Evolutionary conservation across 2,888 invertebrate genomes (phyloP), one percentile per base, ranked within the genome.

Genomic region (Aricia artaxerxes): DNA sequence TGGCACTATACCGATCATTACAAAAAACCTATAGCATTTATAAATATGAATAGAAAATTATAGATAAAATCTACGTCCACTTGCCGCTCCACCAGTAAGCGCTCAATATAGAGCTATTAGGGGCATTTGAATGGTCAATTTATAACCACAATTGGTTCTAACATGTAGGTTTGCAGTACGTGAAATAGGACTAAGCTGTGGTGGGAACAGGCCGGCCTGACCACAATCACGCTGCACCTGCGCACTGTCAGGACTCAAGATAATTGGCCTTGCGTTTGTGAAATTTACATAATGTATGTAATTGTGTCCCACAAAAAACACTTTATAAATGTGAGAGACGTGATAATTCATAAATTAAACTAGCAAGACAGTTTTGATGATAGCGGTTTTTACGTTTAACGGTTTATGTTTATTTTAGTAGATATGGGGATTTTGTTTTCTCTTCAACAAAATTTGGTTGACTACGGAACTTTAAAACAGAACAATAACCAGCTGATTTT

Each of bases 141-240:
- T 81, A 76, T 79, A 78, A 80, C 82, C 82, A 79, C 80, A 82
- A 82, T 79, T n/a, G 79, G 72, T 75, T 61, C 82, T 82, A 83
- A 84, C 83, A 81, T 82, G 82, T 82, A 82, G 80, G 76, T 76
- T 76, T 76, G 83, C 81, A 81, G 81, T 80, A 84, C 84, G 83
- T 85, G 85, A 87, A 88, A 88, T 88, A 84, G 85, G 84, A 83
- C 83, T 88, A 87, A 87, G 85, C 86, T 85, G 84, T 81, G 84
- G 86, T 82, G 84, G 84, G 84, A 83, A 84, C 81, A 72, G 82
- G 84, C 86, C 86, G 85, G 86, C 82, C 89, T 87, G 77, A 88
- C 89, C 90, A 84, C 90, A 90, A 84, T 84, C 80, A 44, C 83
- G 84, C 80, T 80, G 79, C 82, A 83, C 83, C 82, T 83, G 83